These are phyloP conservation scores for Meles meles DNA, from an alignment of 2,113 vertebrate species.

Conservation along the genomic window DNA sequence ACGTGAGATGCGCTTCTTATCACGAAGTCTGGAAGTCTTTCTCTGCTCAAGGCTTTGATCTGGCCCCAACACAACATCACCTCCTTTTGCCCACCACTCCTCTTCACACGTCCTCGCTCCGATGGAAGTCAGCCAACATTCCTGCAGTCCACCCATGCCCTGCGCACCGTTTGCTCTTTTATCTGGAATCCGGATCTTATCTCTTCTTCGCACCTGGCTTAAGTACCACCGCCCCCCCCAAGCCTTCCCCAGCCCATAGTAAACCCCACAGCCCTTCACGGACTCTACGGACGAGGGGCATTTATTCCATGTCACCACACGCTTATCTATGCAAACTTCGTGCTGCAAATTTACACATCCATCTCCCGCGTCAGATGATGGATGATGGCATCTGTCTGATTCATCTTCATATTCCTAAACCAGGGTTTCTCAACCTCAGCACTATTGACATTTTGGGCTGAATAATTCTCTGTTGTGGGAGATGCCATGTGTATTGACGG, in stretches of 20 bases:
- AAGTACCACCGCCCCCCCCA: not conserved
- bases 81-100: not conserved
- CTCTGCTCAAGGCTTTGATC: not conserved
- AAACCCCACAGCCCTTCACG: not conserved
- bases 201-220: conserved; percentile 8
- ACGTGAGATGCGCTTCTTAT: not conserved
- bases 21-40: not conserved
- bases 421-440: not conserved
- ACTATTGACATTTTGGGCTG: not conserved
- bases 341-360: not conserved
- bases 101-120: not conserved
- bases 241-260: not conserved
- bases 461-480: not conserved
- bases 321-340: not conserved
- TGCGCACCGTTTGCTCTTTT: not conserved
- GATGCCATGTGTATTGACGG: not conserved
- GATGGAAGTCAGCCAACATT: conserved; percentile 22
- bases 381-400: not conserved
- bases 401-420: not conserved
- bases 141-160: not conserved
- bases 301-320: not conserved
- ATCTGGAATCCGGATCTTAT: not conserved
- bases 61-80: not conserved
- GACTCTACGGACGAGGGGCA: not conserved
- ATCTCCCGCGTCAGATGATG: not conserved